These are phyloP conservation scores for Poeciliopsis occidentalis DNA, from an alignment of 2,113 vertebrate genomes.

Conservation along the genomic window DNA sequence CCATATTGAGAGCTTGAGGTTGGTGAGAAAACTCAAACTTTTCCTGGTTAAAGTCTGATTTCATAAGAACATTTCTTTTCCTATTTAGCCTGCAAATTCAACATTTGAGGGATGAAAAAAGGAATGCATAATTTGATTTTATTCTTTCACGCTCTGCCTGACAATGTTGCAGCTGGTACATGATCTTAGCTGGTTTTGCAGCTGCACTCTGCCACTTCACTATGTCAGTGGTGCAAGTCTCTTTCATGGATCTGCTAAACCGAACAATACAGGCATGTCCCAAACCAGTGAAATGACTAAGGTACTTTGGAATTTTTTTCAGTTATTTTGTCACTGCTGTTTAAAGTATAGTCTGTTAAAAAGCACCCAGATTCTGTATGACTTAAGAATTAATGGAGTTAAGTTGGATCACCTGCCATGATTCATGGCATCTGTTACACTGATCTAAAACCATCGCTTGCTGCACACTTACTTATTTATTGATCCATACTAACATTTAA, in stretches of 20 bases:
- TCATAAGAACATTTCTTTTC: background rate
- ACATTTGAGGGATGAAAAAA: background rate
- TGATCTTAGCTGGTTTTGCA: background rate
- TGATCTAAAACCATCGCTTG: constrained; percentile 20
- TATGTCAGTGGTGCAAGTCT: background rate
- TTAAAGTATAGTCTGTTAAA: too few relatives aligned
- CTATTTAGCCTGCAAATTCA: background rate
- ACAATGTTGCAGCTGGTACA: background rate
- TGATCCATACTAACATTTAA: too few relatives aligned
- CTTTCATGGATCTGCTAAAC: background rate
- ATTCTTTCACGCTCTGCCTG: background rate
- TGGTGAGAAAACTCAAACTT: background rate
- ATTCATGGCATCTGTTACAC: constrained; percentile 4
- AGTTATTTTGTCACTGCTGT: too few relatives aligned
- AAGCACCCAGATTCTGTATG: constrained; percentile 42
- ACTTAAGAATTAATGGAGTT: constrained; percentile 56
- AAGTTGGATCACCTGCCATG: constrained; percentile 59
- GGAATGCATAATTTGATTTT: background rate
- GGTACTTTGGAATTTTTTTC: too few relatives aligned
- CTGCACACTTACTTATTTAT: too few relatives aligned
- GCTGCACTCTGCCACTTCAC: background rate
- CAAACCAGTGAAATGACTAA: background rate
- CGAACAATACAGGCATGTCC: background rate
- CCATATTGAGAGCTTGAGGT: background rate
- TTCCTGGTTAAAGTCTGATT: background rate